A percentile compares a stretch with the other conserved stretches of the same genome.
Conservation (phyloP, 2,113 vertebrate species). For the Conger conger region DNA sequence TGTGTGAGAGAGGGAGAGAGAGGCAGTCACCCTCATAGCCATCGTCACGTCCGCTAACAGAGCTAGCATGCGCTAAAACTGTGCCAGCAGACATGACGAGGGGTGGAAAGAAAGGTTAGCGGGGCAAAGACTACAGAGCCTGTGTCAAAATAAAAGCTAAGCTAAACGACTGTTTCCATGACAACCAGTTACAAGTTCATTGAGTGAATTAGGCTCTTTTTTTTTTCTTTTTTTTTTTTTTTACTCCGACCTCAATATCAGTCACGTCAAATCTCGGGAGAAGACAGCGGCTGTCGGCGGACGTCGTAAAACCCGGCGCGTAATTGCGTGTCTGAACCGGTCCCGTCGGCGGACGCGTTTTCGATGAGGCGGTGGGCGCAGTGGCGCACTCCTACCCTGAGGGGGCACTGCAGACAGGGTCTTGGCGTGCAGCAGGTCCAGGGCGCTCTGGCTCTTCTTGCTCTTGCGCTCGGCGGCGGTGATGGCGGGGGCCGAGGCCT, state of each 20-base stretch:
- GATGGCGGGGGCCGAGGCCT: conserved; percentile 69
- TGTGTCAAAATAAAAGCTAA: not conserved
- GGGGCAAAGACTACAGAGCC: no score
- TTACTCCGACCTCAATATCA: no score
- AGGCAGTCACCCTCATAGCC: not conserved
- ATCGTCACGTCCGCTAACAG: not conserved
- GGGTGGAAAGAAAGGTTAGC: accelerated
- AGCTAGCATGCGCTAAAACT: not conserved
- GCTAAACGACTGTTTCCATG: not conserved
- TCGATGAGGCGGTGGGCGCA: no score
- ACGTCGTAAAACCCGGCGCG: no score
- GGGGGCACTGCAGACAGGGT: conserved; percentile 84
- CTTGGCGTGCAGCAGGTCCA: conserved; percentile 88
- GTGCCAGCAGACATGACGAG: not conserved
- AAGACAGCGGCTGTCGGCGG: no score
- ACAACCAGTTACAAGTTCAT: not conserved
- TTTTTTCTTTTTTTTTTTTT: no score
- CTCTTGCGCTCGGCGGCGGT: conserved; percentile 78
- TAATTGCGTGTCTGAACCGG: no score
- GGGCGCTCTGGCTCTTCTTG: conserved; percentile 87
- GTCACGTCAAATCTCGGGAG: no score
- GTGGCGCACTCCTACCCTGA: conserved; percentile 75
- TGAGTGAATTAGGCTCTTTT: not conserved
- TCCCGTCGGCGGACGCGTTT: no score
- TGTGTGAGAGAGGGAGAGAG: not conserved